Evolutionary conservation across 2,113 vertebrate genomes (phyloP).

Genomic region (Nettapus auritus): DNA sequence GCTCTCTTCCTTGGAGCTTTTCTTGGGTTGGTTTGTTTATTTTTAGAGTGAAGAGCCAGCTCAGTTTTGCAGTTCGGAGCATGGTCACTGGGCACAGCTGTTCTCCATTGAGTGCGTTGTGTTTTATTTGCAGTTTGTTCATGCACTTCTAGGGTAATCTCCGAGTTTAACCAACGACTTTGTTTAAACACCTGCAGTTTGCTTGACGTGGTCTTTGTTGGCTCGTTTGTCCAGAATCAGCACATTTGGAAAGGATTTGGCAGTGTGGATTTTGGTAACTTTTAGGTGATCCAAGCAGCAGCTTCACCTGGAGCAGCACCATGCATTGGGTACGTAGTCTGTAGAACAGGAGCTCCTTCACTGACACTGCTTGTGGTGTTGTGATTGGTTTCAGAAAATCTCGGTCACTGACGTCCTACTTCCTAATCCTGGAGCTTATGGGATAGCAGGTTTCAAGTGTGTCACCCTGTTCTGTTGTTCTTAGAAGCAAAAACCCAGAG

Average conservation of each 20-base stretch:
- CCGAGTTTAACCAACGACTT: background rate
- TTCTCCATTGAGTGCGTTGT: background rate
- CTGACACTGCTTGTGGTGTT: background rate
- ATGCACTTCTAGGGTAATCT: background rate
- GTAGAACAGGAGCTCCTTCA: background rate
- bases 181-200: background rate
- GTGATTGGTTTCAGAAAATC: background rate
- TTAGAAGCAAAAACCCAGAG: background rate
- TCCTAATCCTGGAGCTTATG: background rate
- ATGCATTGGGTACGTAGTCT: rapidly evolving
- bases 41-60: background rate
- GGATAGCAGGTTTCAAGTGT: background rate
- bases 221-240: background rate
- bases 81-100: background rate
- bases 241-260: rapidly evolving
- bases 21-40: background rate
- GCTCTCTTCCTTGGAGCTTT: background rate
- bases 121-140: background rate
- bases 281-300: rapidly evolving
- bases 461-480: background rate
- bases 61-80: background rate
- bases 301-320: background rate
- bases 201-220: background rate
- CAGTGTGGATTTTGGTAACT: background rate
- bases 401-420: background rate